These are phyloP conservation scores for Clarias laeviceps DNA, from an alignment of 2,797 vertebrate species.

Conservation along the genomic window DNA sequence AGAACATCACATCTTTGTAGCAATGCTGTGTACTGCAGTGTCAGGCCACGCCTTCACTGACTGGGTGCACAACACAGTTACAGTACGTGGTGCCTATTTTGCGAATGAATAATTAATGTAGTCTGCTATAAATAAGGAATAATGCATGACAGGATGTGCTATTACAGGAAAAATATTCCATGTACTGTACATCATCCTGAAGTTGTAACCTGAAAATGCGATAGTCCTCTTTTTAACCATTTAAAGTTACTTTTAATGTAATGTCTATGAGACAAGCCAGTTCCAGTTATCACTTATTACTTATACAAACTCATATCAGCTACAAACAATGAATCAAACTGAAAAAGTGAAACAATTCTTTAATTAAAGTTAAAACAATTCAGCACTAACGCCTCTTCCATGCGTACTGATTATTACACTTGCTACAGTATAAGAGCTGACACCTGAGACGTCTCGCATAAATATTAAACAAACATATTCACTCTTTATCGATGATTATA, in stretches of 20 bases:
- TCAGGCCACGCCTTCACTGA: no score
- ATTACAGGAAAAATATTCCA: background rate
- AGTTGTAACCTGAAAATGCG: background rate
- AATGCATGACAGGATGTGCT: background rate
- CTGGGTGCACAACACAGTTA: background rate
- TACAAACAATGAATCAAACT: background rate
- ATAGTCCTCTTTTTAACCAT: background rate
- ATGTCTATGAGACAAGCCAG: background rate
- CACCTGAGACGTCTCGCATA: background rate
- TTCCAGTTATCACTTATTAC: no score
- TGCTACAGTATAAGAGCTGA: no score
- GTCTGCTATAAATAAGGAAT: background rate
- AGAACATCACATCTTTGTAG: no score
- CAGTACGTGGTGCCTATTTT: background rate
- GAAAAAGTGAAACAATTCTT: no score
- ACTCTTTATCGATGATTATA: background rate
- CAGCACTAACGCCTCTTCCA: no score
- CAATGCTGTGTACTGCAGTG: no score
- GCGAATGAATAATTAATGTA: background rate
- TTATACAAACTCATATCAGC: background rate
- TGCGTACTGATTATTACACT: no score
- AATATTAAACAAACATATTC: background rate
- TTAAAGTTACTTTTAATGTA: background rate
- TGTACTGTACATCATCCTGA: background rate
- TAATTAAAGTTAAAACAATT: no score